Conservation (phyloP, 2,797 vertebrate genomes). For the Parambassis ranga region DNA sequence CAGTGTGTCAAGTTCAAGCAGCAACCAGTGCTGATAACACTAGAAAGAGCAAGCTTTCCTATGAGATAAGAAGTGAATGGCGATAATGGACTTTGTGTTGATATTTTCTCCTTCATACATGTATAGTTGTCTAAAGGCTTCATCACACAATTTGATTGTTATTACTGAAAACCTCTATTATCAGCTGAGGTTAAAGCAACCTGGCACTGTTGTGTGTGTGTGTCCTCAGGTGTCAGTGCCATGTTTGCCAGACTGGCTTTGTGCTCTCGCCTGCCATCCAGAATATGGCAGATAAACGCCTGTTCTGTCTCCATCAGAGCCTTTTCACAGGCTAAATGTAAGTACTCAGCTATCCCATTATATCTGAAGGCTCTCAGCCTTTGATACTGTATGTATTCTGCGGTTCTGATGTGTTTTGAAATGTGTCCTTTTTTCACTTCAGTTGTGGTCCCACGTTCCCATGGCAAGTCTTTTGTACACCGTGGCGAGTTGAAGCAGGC, state of each 20-base stretch:
- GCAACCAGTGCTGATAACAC: not conserved
- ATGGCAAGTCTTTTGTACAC: slow-evolving; percentile 90
- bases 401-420: not conserved
- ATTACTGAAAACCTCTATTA: not conserved
- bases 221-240: slow-evolving; percentile 20
- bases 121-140: too few species aligned
- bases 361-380: too few species aligned
- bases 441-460: slow-evolving; percentile 83
- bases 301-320: slow-evolving; percentile 54
- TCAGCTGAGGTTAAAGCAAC: slow-evolving; percentile 13
- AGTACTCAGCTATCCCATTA: slow-evolving; percentile 11
- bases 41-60: not conserved
- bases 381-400: too few species aligned
- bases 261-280: slow-evolving; percentile 57
- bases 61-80: not conserved
- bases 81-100: too few species aligned
- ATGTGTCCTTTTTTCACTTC: slow-evolving; percentile 34
- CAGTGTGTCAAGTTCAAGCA: slow-evolving; percentile 30
- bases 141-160: not conserved
- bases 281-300: slow-evolving; percentile 37
- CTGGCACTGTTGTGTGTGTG: slow-evolving; percentile 18
- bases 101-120: too few species aligned
- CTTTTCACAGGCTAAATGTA: slow-evolving; percentile 73
- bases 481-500: slow-evolving; percentile 96
- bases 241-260: slow-evolving; percentile 73